Base-by-base conservation (phyloP, 1,140 invertebrate genomes). In the Spodoptera litura region DNA sequence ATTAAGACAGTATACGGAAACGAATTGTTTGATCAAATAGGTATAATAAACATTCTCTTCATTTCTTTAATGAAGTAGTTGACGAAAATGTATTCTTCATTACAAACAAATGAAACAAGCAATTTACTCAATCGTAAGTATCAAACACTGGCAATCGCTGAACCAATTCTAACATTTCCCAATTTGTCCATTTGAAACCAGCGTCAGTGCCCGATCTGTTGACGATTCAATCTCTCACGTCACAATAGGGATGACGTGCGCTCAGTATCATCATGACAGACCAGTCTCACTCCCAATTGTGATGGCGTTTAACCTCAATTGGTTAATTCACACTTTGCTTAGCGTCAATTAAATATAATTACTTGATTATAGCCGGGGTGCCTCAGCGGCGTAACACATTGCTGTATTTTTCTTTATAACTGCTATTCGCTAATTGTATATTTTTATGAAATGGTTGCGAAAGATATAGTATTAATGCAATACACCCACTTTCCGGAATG, bases 311-410 rank as follows among this genome's bases (percentile, higher is more conserved):
- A 74, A 68, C 62, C 78, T 58, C 52, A 77, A 77, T 77, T 66
- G 75, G 61, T 68, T 77, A 77, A 77, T 77, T 77, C 75, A 77
- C 75, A 77, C 75, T 77, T 77, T 56, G 62, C 62, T 68, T 77
- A 61, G 75, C 62, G 52, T 62, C 75, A 66, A 77, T 77, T 77
- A 77, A 77, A 68, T 68, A 68, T 77, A 77, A 77, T 77, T 77
- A 77, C 62, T 77, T 56, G 31, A 68, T 77, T 68, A 53, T 64
- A 35, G 59, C 38, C 71, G 38, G 71, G 56, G 71, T 61, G 55
- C 13, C 56, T 20, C 20, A 12, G 44, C 44, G 58, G 56, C 11
- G 35, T 70, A 15, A 25, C 20, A 12, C 15, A 38, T 35, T 56
- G 56, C 5, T 27, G 56, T 10, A 15, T 0, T 51, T 52, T 3